Percentiles rank a stretch among this genome's conserved stretches.
phyloP scores from a whole-genome alignment of 1,140 invertebrate genomes.

The fruit fly (Drosophila melanogaster) region Release_6_plus_ISO1_MT NC_004354.4:543501-544000 shows the following conservation, averaged over 20 bases:
- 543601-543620: neutral
- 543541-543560: conserved; percentile 71
- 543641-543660: conserved; percentile 31
- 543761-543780: conserved; percentile 14
- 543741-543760: too few species aligned
- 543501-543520: neutral
- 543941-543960: neutral
- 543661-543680: conserved; percentile 7
- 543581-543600: conserved; percentile 49
- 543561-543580: conserved; percentile 82
- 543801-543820: conserved; percentile 79
- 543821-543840: conserved; percentile 61
- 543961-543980: too few species aligned
- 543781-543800: conserved; percentile 59
- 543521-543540: neutral
- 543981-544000: too few species aligned
- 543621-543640: neutral
- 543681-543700: conserved; percentile 71
- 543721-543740: conserved; percentile 13
- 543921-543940: conserved; percentile 25
- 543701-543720: conserved; percentile 24
- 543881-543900: conserved; percentile 40
- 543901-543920: conserved; percentile 50
- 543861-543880: conserved; percentile 30
- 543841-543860: conserved; percentile 12